These are phyloP conservation scores for Polyodon spathula DNA, from an alignment of 2,113 vertebrate species.

Conservation along the genomic window DNA sequence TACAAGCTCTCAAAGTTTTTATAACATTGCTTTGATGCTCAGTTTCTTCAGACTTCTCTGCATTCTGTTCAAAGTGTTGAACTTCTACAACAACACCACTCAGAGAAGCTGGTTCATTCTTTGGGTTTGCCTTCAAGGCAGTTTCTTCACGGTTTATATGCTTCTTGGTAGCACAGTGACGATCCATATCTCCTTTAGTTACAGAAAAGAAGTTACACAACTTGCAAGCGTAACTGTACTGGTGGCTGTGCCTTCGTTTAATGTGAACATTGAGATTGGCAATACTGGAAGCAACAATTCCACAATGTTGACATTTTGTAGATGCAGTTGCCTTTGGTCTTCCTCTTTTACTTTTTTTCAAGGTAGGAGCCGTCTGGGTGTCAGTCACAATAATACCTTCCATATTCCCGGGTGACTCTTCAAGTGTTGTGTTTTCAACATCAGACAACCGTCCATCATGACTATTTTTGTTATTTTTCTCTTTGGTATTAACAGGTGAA, in stretches of 20 bases:
- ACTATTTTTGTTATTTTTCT: background rate
- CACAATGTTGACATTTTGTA: constrained; percentile 80
- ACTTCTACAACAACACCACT: constrained; percentile 17
- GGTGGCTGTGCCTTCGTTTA: constrained; percentile 86
- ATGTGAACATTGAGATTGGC: constrained; percentile 92
- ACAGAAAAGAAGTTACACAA: constrained; percentile 92
- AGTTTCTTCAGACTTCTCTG: too few species aligned
- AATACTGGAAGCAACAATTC: constrained; percentile 83
- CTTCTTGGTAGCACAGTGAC: constrained; percentile 92
- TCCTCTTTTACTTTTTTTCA: constrained; percentile 61
- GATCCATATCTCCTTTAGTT: constrained; percentile 97
- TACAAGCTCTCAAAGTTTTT: too few species aligned
- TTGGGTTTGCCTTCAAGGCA: constrained; percentile 42
- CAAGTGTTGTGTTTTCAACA: constrained; percentile 18
- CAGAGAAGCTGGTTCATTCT: constrained; percentile 9
- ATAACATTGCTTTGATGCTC: too few species aligned
- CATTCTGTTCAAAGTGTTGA: constrained; percentile 6
- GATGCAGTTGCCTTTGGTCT: constrained; percentile 65
- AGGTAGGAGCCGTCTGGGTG: background rate
- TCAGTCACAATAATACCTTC: constrained; percentile 28
- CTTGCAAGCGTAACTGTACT: constrained; percentile 88
- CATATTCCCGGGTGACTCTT: constrained; percentile 14
- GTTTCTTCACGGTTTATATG: constrained; percentile 72
- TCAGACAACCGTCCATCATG: background rate
- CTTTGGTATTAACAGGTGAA: background rate